phyloP scores from a whole-genome alignment of 2,888 invertebrate genomes.

The Epiblema foenella region DNA sequence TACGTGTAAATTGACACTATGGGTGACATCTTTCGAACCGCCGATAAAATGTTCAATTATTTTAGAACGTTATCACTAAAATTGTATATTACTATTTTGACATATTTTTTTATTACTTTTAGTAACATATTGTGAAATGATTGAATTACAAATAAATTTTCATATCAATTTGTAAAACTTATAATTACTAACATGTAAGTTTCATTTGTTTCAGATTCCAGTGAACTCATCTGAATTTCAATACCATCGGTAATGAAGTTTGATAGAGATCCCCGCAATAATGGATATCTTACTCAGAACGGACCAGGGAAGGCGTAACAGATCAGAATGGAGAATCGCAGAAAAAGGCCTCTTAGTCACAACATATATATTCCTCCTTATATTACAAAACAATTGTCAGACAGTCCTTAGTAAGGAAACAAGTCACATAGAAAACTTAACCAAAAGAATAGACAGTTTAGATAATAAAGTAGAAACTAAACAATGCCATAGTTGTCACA shows the following conservation, averaged over 20 bases:
- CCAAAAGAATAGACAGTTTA: slow-evolving; percentile 68
- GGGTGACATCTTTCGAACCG: too few species aligned
- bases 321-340: slow-evolving; percentile 65
- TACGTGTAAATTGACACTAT: too few species aligned
- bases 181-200: not conserved
- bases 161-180: too few species aligned
- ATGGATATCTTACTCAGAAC: slow-evolving; percentile 66
- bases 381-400: slow-evolving; percentile 65
- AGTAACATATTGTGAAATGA: too few species aligned
- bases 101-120: too few species aligned
- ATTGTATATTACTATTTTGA: too few species aligned
- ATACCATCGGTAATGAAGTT: slow-evolving; percentile 72
- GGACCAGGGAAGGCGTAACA: slow-evolving; percentile 58
- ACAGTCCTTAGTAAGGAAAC: slow-evolving; percentile 56
- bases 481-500: slow-evolving; percentile 79
- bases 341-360: slow-evolving; percentile 60
- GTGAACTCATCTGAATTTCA: slow-evolving; percentile 50
- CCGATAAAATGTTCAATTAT: too few species aligned
- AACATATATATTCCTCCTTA: slow-evolving; percentile 64
- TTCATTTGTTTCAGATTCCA: slow-evolving; percentile 70
- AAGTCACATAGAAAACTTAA: slow-evolving; percentile 65
- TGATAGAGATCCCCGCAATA: slow-evolving; percentile 56
- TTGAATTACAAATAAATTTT: too few species aligned
- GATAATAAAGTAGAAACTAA: slow-evolving; percentile 72
- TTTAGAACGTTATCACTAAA: too few species aligned